Evolutionary conservation across 2,797 vertebrate species (phyloP).

Genomic region (Scolopax rusticola): DNA sequence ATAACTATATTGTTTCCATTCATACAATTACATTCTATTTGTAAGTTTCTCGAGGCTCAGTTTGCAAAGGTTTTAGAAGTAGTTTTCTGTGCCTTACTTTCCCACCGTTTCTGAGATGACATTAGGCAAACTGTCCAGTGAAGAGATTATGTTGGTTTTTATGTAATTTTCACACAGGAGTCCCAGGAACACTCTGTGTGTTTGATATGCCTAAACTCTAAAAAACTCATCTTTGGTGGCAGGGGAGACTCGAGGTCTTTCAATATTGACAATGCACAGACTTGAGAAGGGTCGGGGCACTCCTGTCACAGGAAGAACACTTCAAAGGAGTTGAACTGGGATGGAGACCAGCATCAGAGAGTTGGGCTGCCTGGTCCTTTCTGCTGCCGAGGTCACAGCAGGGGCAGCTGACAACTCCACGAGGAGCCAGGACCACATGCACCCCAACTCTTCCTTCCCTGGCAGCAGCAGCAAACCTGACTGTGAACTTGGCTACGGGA

Average conservation of each 20-base stretch:
- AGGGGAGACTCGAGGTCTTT: background rate
- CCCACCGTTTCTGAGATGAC: background rate
- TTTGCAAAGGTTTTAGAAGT: background rate
- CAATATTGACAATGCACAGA: background rate
- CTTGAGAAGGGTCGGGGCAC: background rate
- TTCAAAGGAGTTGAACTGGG: background rate
- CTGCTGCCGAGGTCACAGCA: background rate
- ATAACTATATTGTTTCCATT: constrained; percentile 1
- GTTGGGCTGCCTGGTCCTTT: background rate
- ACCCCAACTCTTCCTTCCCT: background rate
- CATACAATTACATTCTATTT: background rate
- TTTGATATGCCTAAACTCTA: background rate
- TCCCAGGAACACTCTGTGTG: background rate
- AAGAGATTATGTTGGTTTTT: background rate
- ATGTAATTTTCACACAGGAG: background rate
- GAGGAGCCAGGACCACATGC: background rate
- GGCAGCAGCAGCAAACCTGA: background rate
- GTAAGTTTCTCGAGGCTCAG: background rate
- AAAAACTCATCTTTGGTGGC: rapidly evolving
- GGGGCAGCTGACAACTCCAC: background rate
- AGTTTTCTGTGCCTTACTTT: background rate
- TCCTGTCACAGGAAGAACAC: background rate
- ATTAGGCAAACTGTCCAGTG: background rate
- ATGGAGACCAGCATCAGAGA: background rate
- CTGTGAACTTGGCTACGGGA: background rate